These are phyloP conservation scores for Colistium nudipinnis DNA, from an alignment of 2,113 vertebrate species.

Conservation along the genomic window DNA sequence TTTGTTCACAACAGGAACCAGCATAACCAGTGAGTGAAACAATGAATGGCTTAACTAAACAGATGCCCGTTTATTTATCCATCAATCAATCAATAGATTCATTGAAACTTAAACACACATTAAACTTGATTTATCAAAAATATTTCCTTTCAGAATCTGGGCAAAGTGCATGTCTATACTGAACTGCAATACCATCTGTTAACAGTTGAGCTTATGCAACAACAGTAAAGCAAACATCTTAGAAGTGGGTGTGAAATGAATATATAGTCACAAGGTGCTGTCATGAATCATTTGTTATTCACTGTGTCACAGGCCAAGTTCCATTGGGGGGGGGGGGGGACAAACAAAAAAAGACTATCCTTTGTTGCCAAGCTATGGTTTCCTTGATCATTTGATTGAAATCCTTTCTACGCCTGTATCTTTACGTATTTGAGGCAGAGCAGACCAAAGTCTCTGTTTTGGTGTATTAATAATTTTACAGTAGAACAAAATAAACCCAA, in stretches of 20 bases:
- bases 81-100: no score
- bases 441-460: slow-evolving; percentile 53
- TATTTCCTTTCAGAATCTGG: background rate
- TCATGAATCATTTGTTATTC: slow-evolving; percentile 44
- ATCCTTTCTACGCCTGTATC: background rate
- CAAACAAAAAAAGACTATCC: background rate
- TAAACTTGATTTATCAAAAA: background rate
- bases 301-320: slow-evolving; percentile 10
- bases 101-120: background rate
- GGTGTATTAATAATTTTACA: slow-evolving; percentile 62
- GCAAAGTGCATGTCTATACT: background rate
- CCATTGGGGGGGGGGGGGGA: background rate
- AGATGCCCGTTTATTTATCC: no score
- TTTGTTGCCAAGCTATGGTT: background rate
- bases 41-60: no score
- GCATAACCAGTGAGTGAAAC: no score
- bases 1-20: no score
- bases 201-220: background rate
- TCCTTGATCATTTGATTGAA: background rate
- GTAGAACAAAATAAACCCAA: slow-evolving; percentile 1
- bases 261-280: slow-evolving; percentile 44
- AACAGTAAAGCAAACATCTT: background rate
- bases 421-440: background rate
- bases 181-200: background rate
- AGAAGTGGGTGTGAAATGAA: slow-evolving; percentile 39